Evolutionary conservation across 30 jellyfish, hydroid and myxozoan species (phyloP).

Genomic region (Aurelia aurita complex sp. Pacific): DNA sequence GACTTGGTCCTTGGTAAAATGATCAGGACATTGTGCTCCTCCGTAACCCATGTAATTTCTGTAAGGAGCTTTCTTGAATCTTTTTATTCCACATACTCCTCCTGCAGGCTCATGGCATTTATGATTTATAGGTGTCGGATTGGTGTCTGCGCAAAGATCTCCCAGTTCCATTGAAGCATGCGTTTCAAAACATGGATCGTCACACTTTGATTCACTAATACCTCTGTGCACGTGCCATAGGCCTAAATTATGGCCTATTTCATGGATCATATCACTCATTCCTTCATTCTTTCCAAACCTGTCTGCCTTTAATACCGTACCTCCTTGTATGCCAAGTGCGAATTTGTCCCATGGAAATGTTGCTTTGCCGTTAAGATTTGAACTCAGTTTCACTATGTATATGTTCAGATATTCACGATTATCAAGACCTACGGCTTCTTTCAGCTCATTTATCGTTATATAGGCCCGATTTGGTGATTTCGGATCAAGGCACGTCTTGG

Average conservation of each 20-base stretch:
- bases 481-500: conserved; percentile 55
- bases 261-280: conserved; percentile 75
- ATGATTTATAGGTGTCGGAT: conserved; percentile 78
- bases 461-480: conserved; percentile 39
- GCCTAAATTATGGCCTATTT: conserved; percentile 87
- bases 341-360: conserved; percentile 83
- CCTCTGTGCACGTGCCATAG: conserved; percentile 90
- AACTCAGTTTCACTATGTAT: conserved; percentile 23
- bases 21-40: conserved; percentile 59
- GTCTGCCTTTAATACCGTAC: conserved; percentile 61
- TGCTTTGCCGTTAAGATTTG: conserved; percentile 56
- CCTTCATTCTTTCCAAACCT: conserved; percentile 55
- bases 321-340: conserved; percentile 73
- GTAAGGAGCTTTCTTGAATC: conserved; percentile 73
- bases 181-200: conserved; percentile 77
- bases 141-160: conserved; percentile 86
- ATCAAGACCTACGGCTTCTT: conserved; percentile 44
- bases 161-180: conserved; percentile 91
- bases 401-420: conserved; percentile 51
- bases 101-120: conserved; percentile 56
- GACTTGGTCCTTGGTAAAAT: conserved; percentile 86
- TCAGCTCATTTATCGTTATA: conserved; percentile 41
- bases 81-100: conserved; percentile 23
- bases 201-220: conserved; percentile 49
- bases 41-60: conserved; percentile 86